A percentile compares a stretch with the other conserved stretches of the same genome.
These are phyloP conservation scores for Lycocerus yunnanus DNA, from an alignment of 2,888 invertebrate genomes.

Conservation along the genomic window DNA sequence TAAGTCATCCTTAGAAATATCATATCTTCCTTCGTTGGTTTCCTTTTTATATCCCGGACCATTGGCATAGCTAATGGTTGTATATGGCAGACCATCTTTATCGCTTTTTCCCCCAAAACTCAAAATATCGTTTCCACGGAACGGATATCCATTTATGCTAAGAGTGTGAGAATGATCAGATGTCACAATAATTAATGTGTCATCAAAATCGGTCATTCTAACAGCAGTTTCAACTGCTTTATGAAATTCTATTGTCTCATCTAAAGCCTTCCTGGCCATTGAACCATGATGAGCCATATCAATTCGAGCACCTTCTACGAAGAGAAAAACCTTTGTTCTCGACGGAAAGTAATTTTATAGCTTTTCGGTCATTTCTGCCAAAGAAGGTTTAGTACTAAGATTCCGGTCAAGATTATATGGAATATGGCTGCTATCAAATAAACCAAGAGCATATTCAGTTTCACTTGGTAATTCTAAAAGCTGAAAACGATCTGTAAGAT, in stretches of 20 bases:
- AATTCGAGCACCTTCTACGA: conserved; percentile 75
- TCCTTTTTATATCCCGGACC: not conserved
- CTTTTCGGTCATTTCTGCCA: conserved; percentile 77
- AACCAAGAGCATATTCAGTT: not conserved
- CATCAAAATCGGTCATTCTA: conserved; percentile 62
- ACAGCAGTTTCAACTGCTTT: conserved; percentile 63
- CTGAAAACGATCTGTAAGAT: not conserved
- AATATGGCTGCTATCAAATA: not conserved
- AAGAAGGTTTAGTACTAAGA: conserved; percentile 60
- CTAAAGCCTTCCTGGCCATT: conserved; percentile 68
- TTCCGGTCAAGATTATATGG: not conserved
- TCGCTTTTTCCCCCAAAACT: conserved; percentile 56
- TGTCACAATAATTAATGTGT: conserved; percentile 77
- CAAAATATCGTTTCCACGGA: conserved; percentile 65
- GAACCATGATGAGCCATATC: conserved; percentile 78
- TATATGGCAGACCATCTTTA: conserved; percentile 64
- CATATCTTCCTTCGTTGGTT: conserved; percentile 49
- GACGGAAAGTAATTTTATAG: conserved; percentile 69
- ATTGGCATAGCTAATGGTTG: conserved; percentile 72
- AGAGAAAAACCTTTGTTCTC: conserved; percentile 71
- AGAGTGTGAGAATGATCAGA: conserved; percentile 81
- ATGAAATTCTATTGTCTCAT: conserved; percentile 77
- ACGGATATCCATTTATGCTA: conserved; percentile 75
- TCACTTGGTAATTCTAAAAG: not conserved
- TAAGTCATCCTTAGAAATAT: conserved; percentile 56